A percentile compares a stretch with the other conserved stretches of the same genome.
phyloP scores from a whole-genome alignment of 2,888 invertebrate genomes.

The Cantharis rufa region DNA sequence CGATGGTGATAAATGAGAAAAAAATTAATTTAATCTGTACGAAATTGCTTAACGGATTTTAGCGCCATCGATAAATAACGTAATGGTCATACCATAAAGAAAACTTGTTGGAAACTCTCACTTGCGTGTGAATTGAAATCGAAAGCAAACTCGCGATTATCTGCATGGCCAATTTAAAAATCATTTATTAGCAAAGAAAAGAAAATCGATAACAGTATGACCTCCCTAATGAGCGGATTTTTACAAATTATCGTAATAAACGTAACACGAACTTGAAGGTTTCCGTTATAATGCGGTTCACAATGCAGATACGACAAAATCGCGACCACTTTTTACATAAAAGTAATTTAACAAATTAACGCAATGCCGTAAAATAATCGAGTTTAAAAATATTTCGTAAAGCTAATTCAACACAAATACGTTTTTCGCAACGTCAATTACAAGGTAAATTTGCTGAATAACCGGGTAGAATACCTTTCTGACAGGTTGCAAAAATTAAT shows the following conservation, averaged over 20 bases:
- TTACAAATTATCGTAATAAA: neutral
- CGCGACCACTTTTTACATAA: neutral
- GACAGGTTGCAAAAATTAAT: neutral
- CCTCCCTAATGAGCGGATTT: neutral
- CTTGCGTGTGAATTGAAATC: constrained; percentile 37
- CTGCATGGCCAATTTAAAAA: constrained; percentile 1
- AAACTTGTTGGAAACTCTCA: constrained; percentile 14
- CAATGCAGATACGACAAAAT: neutral
- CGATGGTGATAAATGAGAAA: neutral
- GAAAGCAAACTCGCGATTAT: constrained; percentile 38
- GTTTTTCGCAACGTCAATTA: neutral
- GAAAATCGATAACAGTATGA: neutral
- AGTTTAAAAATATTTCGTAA: neutral
- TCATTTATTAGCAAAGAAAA: neutral
- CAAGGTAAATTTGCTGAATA: neutral
- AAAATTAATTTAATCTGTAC: neutral
- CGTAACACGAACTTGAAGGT: neutral
- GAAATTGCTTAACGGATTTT: neutral
- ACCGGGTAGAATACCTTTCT: neutral
- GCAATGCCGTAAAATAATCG: neutral
- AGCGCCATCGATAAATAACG: neutral
- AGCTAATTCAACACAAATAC: neutral
- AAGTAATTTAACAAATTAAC: neutral
- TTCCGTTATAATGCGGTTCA: neutral
- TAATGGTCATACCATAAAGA: neutral